Evolutionary conservation across 1,140 invertebrate species (phyloP), one percentile per base, ranked within the genome.

Genomic region (Mya arenaria): DNA sequence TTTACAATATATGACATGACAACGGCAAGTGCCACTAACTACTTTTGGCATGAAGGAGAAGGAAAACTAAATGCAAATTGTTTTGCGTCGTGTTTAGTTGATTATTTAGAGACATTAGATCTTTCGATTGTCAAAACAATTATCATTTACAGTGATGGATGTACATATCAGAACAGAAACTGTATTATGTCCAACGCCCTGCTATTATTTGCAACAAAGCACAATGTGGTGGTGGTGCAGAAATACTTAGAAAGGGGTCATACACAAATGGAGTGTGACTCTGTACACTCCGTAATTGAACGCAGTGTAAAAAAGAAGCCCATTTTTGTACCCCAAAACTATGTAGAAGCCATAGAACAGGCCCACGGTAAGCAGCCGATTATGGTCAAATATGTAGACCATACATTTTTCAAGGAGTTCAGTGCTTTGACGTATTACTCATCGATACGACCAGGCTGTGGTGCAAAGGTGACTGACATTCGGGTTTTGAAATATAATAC

Each of bases 31-130:
- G 52, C 32, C 13, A 36, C 34, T 32, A 56, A 36, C 32, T 72
- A 72, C 58, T 72, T 72, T 32, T 56, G 69, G 69, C 28, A 72
- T 25, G 69, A 72, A 56, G 52, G 44, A n/a, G 69, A 72, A 13
- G 69, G 69, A 2, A n/a, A 72, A 34, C 25, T 56, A 25, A 56
- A 55, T 28, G 44, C 44, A 55, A 72, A 72, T 28, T 25, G 48
- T 6, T 71, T 71, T 52, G 48, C 68, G 10, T 19, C 68, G 55
- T 71, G 68, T 55, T 19, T 71, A 8, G 55, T 71, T 25, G 68
- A 71, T 25, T 71, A 71, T 30, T 36, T 71, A 17, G 68, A 52
- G 17, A 71, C 32, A 19, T 30, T 71, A 19, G 68, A 71, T 52
- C 68, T 71, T 5, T 30, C 68, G 55, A 30, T n/a, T 25, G 44